phyloP scores from a whole-genome alignment of 2,888 invertebrate genomes.

The Rotaria macrura region DNA sequence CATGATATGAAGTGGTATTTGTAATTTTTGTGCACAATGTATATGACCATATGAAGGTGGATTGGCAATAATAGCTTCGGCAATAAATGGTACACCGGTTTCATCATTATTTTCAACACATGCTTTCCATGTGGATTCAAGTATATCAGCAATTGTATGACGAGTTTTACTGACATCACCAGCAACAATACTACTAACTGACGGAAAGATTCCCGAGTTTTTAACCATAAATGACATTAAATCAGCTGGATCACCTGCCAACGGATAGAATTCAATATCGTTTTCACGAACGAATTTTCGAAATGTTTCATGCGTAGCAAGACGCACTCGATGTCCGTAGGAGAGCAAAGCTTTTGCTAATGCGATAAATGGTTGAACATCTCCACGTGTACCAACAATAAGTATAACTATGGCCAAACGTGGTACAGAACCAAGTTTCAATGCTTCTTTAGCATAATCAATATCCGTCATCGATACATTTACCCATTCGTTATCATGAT shows the following conservation, averaged over 20 bases:
- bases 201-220: background rate
- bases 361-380: constrained; percentile 16
- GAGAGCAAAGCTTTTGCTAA: background rate
- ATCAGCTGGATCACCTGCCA: constrained; percentile 17
- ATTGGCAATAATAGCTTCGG: constrained; percentile 12
- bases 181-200: constrained; percentile 1
- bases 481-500: background rate
- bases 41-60: constrained; percentile 9
- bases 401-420: background rate
- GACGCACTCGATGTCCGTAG: background rate
- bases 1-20: background rate
- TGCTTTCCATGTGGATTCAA: background rate
- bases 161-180: constrained; percentile 4
- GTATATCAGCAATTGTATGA: background rate
- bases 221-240: constrained; percentile 21
- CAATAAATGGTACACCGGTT: background rate
- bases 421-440: background rate
- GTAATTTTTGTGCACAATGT: constrained; percentile 21
- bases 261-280: constrained; percentile 3
- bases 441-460: background rate
- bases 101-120: background rate
- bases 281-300: constrained; percentile 12
- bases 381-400: constrained; percentile 8
- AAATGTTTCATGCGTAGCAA: constrained; percentile 15
- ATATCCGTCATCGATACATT: background rate